phyloP scores from a whole-genome alignment of 2,888 invertebrate genomes.

The Sturmia bella region DNA sequence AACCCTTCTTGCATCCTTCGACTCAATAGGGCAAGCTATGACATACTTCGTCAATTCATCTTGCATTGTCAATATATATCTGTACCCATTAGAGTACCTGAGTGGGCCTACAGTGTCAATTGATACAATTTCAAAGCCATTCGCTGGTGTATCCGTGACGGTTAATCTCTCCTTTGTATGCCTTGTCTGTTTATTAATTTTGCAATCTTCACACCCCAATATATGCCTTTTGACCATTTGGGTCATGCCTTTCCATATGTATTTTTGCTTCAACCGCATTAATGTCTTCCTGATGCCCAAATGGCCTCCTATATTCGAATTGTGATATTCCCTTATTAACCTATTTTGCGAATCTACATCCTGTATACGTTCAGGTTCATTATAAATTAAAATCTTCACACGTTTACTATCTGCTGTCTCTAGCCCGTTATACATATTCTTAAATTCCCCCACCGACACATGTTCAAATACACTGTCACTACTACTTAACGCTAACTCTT shows the following conservation, averaged over 20 bases:
- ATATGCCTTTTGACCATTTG: too few relatives aligned
- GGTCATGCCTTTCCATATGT: too few relatives aligned
- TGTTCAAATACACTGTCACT: not conserved
- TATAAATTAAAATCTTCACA: not conserved
- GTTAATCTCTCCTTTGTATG: too few relatives aligned
- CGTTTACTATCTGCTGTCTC: not conserved
- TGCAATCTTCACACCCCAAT: too few relatives aligned
- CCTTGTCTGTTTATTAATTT: too few relatives aligned
- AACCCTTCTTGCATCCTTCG: slow-evolving; percentile 8
- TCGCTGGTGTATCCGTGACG: too few relatives aligned
- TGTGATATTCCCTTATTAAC: slow-evolving; percentile 3
- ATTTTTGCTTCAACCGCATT: not conserved
- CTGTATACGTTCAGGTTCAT: not conserved
- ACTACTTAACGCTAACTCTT: too few relatives aligned
- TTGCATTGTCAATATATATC: too few relatives aligned
- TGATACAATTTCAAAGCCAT: not conserved
- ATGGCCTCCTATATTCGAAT: slow-evolving; percentile 4
- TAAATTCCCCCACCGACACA: not conserved
- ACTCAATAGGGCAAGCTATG: not conserved
- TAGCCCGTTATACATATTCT: too few relatives aligned
- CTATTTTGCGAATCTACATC: not conserved
- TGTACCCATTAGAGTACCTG: not conserved
- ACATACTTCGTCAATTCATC: not conserved
- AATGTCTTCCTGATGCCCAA: slow-evolving; percentile 11
- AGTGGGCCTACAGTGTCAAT: too few relatives aligned